A percentile compares a stretch with the other conserved stretches of the same genome.
Evolutionary conservation across 2,797 vertebrate genomes (phyloP).

Genomic region (Eulemur coronatus): DNA sequence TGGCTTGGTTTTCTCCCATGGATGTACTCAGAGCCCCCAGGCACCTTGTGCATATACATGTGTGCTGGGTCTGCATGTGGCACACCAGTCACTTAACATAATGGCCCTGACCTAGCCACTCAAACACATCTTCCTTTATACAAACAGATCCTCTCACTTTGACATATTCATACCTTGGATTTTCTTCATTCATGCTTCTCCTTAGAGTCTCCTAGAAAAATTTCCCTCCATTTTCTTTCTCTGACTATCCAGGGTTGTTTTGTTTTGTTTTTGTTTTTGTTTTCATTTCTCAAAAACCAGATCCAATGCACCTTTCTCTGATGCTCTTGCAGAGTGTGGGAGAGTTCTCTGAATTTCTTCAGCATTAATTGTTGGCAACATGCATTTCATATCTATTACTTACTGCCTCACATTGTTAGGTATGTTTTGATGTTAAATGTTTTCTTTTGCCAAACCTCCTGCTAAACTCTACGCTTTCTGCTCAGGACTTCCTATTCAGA

Average conservation of each 20-base stretch:
- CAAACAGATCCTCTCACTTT: not conserved
- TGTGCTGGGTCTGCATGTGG: not conserved
- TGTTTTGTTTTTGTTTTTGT: too few species aligned
- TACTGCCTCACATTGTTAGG: not conserved
- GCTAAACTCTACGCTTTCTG: not conserved
- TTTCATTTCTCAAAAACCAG: not conserved
- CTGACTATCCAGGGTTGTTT: not conserved
- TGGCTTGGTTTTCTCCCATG: not conserved
- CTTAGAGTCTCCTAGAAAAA: not conserved
- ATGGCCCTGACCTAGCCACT: not conserved
- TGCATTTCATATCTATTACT: not conserved
- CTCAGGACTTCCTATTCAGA: not conserved
- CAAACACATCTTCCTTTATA: not conserved
- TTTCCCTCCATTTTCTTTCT: not conserved
- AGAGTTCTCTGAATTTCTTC: not conserved
- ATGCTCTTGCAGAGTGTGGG: not conserved
- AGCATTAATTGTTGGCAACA: not conserved
- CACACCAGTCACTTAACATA: not conserved
- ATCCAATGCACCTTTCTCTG: not conserved
- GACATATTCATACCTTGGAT: not conserved
- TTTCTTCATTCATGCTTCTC: not conserved
- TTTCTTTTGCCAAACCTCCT: not conserved
- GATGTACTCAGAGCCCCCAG: not conserved
- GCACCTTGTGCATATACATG: not conserved
- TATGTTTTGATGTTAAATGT: not conserved